phyloP scores from a whole-genome alignment of 2,797 vertebrate species.

The Protosalanx chinensis region DNA sequence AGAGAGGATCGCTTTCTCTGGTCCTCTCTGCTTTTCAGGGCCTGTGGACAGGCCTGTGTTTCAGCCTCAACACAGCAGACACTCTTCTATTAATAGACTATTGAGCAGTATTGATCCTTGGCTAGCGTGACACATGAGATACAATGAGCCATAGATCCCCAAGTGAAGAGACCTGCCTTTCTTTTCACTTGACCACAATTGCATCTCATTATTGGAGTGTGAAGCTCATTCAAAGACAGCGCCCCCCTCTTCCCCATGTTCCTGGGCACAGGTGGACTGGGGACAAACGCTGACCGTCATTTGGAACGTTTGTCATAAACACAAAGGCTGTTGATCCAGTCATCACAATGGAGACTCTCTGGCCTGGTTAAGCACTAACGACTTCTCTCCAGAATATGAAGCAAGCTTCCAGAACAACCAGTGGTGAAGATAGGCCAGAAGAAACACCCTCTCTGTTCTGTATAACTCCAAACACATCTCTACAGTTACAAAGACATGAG shows the following conservation, averaged over 20 bases:
- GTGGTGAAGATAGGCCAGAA: no score
- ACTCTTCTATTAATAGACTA: conserved; percentile 83
- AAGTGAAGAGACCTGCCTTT: conserved; percentile 68
- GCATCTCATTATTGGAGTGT: conserved; percentile 77
- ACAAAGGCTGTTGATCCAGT: conserved; percentile 64
- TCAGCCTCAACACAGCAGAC: conserved; percentile 66
- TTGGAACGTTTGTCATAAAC: conserved; percentile 68
- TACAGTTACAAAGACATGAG: conserved; percentile 77
- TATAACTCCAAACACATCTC: conserved; percentile 12
- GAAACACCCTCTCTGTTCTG: not conserved
- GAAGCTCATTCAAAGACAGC: conserved; percentile 56
- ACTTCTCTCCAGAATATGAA: conserved; percentile 45
- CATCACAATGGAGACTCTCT: conserved; percentile 47
- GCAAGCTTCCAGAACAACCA: conserved; percentile 49
- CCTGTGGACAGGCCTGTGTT: conserved; percentile 67
- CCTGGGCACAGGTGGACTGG: conserved; percentile 54
- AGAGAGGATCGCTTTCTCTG: conserved; percentile 75
- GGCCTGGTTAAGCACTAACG: conserved; percentile 39
- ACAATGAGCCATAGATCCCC: conserved; percentile 81
- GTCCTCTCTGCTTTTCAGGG: conserved; percentile 72
- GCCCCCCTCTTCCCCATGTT: conserved; percentile 41
- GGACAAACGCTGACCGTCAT: conserved; percentile 65
- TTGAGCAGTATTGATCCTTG: conserved; percentile 79
- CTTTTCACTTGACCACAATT: conserved; percentile 77
- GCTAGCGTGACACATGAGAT: conserved; percentile 77